Base-by-base conservation (phyloP, 2,113 vertebrate species). In the Zosterops lateralis region DNA sequence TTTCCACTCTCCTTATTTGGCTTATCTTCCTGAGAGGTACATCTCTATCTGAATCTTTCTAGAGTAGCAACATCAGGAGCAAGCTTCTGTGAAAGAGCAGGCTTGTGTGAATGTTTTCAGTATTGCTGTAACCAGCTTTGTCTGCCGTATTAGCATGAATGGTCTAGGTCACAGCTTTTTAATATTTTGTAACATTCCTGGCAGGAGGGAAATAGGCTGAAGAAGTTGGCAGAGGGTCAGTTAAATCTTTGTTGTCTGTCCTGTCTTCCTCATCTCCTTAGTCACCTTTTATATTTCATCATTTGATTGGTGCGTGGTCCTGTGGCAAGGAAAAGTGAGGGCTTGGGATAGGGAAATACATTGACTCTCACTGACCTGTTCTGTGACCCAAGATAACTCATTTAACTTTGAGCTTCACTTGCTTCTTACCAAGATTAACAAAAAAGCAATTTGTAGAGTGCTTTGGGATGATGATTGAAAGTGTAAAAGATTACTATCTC, bases 381-480 rank as follows among this genome's bases (percentile, higher is more conserved):
- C 86, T 50, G 62, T 75, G 50, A 90, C 60, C 36, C 44, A 68
- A 72, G 77, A 48, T 70, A 86, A 70, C 44, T 62, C 42, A 71
- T 84, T 60, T 80, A 58, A 88, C 79, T 83, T 86, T 38, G 57
- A 81, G 70, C 70, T 92, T 87, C 21, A 1, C 5, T 81, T 86
- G 40, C n/a, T 89, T 93, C 47, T 70, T 68, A 74, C 31, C 22
- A 56, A 94, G 17, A 53, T 78, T 89, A 77, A 73, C 34, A 58
- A 75, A 94, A 95, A 96, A 77, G 5, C 57, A 81, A 65, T 90
- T 92, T 89, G 73, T 82, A 65, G 62, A 91, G 74, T 65, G 40
- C 57, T 89, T 95, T 93, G 54, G 24, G 32, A 66, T 84, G 68
- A 84, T 93, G 66, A 78, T 3, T 94, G 86, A 61, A 93, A 89